A percentile compares a stretch with the other conserved stretches of the same genome.
Evolutionary conservation across 2,888 invertebrate species (phyloP).

Genomic region (Eurytoma adleriae): DNA sequence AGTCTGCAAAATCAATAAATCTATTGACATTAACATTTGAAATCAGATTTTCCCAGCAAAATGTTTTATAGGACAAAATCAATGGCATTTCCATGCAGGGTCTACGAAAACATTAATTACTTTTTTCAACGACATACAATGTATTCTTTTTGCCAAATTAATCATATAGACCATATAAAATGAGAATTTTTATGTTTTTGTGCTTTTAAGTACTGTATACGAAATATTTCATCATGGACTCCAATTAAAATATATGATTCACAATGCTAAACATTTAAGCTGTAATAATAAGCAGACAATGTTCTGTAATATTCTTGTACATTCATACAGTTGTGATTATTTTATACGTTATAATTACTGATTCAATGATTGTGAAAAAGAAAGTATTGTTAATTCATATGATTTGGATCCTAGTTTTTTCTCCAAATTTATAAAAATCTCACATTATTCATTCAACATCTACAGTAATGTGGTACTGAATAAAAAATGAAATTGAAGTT

Average conservation of each 20-base stretch:
- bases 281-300: slow-evolving; percentile 35
- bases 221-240: no score
- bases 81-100: slow-evolving; percentile 71
- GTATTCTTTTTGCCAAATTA: slow-evolving; percentile 29
- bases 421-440: no score
- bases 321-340: slow-evolving; percentile 37
- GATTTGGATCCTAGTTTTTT: no score
- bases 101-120: slow-evolving; percentile 30
- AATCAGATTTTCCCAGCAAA: slow-evolving; percentile 39
- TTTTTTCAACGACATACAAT: slow-evolving; percentile 19
- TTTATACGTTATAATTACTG: no score
- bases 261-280: slow-evolving; percentile 47
- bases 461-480: no score
- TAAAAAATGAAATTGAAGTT: no score
- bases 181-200: slow-evolving; percentile 15
- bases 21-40: slow-evolving; percentile 36
- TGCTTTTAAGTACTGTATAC: no score
- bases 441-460: no score
- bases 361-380: no score
- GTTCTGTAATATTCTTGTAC: slow-evolving; percentile 17
- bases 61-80: slow-evolving; percentile 47
- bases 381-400: no score
- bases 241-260: slow-evolving; percentile 24
- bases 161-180: slow-evolving; percentile 16
- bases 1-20: not conserved